These are phyloP conservation scores for Microcebus jonahi DNA, from an alignment of 2,113 vertebrate genomes.

Conservation along the genomic window DNA sequence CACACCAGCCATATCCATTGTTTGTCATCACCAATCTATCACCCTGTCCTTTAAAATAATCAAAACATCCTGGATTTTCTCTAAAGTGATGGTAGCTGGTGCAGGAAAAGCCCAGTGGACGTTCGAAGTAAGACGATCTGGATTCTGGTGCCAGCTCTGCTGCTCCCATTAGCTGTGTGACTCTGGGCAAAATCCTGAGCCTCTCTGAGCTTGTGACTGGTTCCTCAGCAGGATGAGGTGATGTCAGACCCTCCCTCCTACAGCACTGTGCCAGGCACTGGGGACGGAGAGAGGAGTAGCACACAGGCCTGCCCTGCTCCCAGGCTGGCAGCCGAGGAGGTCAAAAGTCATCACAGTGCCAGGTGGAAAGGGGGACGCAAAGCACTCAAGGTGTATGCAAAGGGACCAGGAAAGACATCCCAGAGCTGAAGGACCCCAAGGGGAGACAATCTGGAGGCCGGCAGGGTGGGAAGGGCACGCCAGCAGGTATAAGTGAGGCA, in stretches of 20 bases:
- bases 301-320: background rate
- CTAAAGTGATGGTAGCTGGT: background rate
- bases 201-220: background rate
- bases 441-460: fast-evolving
- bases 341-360: background rate
- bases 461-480: background rate
- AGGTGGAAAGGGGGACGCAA: background rate
- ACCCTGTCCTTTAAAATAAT: background rate
- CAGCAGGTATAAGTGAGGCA: background rate
- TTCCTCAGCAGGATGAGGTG: background rate
- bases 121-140: background rate
- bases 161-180: background rate
- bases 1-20: too few species aligned
- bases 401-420: background rate
- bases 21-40: background rate
- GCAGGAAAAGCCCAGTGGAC: background rate
- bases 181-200: background rate
- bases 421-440: background rate
- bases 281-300: background rate
- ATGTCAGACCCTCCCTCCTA: fast-evolving
- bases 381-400: fast-evolving
- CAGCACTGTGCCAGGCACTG: background rate
- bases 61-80: background rate
- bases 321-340: background rate
- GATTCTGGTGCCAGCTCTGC: background rate